Evolutionary conservation across 2,797 vertebrate species (phyloP), one percentile per base, ranked within the genome.

Genomic region (Sebastes glaucus): DNA sequence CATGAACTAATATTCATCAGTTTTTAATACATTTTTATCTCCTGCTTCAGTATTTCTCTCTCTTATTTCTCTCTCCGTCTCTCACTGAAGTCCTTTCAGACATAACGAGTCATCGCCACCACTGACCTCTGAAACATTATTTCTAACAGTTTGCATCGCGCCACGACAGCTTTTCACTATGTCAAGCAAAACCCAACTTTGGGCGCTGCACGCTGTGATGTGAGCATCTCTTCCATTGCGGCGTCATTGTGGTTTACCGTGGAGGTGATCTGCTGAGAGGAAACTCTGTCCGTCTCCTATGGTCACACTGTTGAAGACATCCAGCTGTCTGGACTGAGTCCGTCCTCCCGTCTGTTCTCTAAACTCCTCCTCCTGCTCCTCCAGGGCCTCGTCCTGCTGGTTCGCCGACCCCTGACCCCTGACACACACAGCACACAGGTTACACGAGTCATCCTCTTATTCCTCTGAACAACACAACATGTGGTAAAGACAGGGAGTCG

Each of bases 251-350:
- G 46, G 46, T 8, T 18, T 89, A 89, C 83, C 81, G 3, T 72
- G 9, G 11, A 14, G 46, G n/a, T 60, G 28, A 32, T 30, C 30
- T 6, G 20, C 60, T 13, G 72, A 46, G 27, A 25, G 0, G 0
- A 53, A 0, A 1, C 0, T 49, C 55, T 75, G 87, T 32, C 33
- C 8, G 16, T 88, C 73, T 72, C 80, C 86, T 76, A 28, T 23
- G 38, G 2, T 78, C 57, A 78, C 18, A 2, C 23, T 49, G 7
- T 84, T 14, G 3, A 53, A 22, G 69, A 83, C 0, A 66, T 92
- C 82, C 80, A 90, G 14, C 85, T 70, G 92, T 35, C 3, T 33
- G 1, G 10, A 75, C 71, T 76, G 67, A n/a, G 69, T 80, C 75
- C 35, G 46, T 11, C 64, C 62, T 7, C 77, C 62, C 1, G 55